Conservation (phyloP, 2,888 invertebrate genomes). For the Agriopis aurantiaria region DNA sequence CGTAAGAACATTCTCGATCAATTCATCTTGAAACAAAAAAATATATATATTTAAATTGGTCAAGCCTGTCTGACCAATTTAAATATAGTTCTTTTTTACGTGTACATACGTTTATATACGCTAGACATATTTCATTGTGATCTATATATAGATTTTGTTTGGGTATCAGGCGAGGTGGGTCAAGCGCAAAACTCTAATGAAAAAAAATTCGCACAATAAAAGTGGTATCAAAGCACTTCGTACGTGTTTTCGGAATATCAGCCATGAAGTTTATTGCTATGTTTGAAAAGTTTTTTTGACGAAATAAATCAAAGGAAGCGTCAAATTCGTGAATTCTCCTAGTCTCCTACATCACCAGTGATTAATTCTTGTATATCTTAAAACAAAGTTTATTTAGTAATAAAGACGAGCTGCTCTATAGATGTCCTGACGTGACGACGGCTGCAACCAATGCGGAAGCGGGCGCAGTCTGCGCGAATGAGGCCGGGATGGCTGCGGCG, state of each 20-base stretch:
- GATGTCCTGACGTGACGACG: conserved; percentile 76
- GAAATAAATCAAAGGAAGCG: neutral
- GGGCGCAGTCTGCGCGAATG: conserved; percentile 73
- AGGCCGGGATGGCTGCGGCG: conserved; percentile 76
- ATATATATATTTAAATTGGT: too few relatives aligned
- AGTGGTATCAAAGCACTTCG: too few relatives aligned
- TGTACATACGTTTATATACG: too few relatives aligned
- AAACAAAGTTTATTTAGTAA: conserved; percentile 1
- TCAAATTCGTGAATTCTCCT: neutral
- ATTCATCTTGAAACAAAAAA: too few relatives aligned
- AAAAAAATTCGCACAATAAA: too few relatives aligned
- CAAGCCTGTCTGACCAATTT: too few relatives aligned
- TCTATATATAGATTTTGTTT: too few relatives aligned
- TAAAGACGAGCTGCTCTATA: conserved; percentile 66
- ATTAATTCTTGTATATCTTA: too few relatives aligned
- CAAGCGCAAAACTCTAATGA: too few relatives aligned
- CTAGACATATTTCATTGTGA: too few relatives aligned
- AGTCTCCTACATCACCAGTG: too few relatives aligned
- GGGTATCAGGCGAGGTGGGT: neutral
- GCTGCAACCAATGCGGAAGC: conserved; percentile 82
- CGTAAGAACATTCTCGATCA: neutral
- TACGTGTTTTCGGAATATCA: neutral
- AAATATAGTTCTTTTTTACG: too few relatives aligned
- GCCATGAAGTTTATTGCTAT: neutral
- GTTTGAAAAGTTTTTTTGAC: neutral